Base-by-base conservation (phyloP, 1,140 invertebrate genomes). In the Vanessa atalanta region DNA sequence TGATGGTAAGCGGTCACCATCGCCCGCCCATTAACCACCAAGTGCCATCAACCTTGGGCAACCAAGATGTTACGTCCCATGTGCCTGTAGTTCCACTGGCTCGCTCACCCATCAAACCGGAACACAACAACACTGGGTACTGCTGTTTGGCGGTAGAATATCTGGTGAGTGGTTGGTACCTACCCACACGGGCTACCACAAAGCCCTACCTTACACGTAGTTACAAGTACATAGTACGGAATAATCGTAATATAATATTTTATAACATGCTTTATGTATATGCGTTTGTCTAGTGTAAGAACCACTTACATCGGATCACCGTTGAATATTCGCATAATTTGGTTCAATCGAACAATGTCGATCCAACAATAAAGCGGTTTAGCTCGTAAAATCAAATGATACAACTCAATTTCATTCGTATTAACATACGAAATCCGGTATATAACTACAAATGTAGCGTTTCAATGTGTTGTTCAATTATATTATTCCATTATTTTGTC, bases 341-440 rank as follows among this genome's bases (percentile, higher is more conserved):
- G 12, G 57, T 60, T 61, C 57, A 31, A 57, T 57, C 53, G 55
- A 69, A 69, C 55, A 69, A 23, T 69, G 20, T 47, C 66, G 55
- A 69, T 69, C 57, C 66, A 57, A 69, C 66, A 60, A 69, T 55
- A 55, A 57, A 69, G 55, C 43, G 66, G 51, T 20, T 69, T 69
- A 69, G 51, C 66, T 60, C 66, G 66, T 69, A 69, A 69, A 69
- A 69, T 69, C 37, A 69, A 69, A 69, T 47, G 66, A 69, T 69
- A 69, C 51, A 69, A 69, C 66, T 47, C 53, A 55, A 69, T 69
- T 69, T 57, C 66, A 57, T 47, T 69, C 66, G 66, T 69, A 69
- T 69, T 69, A 60, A 69, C 66, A 69, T 69, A 57, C 53, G 16
- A 69, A 60, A 69, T 53, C 51, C 51, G 15, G 15, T 31, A 57